Base-by-base conservation (phyloP, 64 coral and sea anemone genomes). In the Pocillopora verrucosa region DNA sequence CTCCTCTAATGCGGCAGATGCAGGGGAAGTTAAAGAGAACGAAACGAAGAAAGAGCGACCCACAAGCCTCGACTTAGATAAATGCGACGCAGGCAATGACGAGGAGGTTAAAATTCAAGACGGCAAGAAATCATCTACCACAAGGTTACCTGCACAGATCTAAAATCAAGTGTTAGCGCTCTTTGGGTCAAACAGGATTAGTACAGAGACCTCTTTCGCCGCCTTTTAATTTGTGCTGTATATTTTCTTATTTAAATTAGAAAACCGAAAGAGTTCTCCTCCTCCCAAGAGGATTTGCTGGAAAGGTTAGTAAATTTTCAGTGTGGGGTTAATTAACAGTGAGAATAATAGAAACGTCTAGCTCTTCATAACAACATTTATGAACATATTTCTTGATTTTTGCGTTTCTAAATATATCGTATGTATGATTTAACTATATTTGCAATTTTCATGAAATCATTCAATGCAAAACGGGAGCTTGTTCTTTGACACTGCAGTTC, bases 221-320 rank as follows among this genome's bases (percentile, higher is more conserved):
- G 25, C 5, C 11, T 22, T 85, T 3, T 58, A 41, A 83, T 11
- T 83, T 83, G 34, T 13, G 30, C 38, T 12, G 36, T 85, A 26
- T 85, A 13, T 65, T 11, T 77, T 85, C 72, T 16, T 83, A 17
- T 56, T 36, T 12, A 20, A 13, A 19, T 25, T 13, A 85, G 82
- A 65, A 85, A 85, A 72, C 20, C 82, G 36, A 85, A 85, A 72
- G 82, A 85, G 64, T 68, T 72, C 57, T 85, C 82, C 57, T 85
- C 82, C 19, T 85, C 82, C 4, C 82, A 85, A 72, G 82, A 85
- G 70, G 82, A 85, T 72, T 36, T 85, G 37, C 37, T 38, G 17
- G 82, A 85, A 72, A 70, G 82, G 82, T 85, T 70, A 70, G 67
- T 20, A 9, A 20, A 67, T 67, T 67, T 67, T 70, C n/a, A 70